Evolutionary conservation across 2,888 invertebrate species (phyloP).

Genomic region (Amiota communis): DNA sequence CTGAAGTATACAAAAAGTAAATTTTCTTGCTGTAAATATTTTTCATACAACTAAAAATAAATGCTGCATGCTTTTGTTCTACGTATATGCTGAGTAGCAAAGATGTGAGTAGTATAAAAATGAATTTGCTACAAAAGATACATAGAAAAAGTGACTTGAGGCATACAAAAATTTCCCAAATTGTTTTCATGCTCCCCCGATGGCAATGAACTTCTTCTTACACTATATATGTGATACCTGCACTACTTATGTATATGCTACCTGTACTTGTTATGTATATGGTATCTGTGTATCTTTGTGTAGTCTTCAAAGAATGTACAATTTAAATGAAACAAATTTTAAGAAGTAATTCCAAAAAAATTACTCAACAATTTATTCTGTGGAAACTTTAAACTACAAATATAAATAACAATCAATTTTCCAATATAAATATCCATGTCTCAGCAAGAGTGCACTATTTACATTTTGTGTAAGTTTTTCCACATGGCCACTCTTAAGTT

Average conservation of each 20-base stretch:
- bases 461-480: too few species aligned
- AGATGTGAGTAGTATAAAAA: constrained; percentile 8
- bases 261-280: neutral
- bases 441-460: too few species aligned
- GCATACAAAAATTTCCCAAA: constrained; percentile 25
- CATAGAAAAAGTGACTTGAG: neutral
- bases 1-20: too few species aligned
- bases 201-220: constrained; percentile 24
- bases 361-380: too few species aligned
- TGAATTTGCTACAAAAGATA: constrained; percentile 8
- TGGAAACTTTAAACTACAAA: too few species aligned
- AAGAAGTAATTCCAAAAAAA: too few species aligned
- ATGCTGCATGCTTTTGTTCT: constrained; percentile 19
- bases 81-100: constrained; percentile 10
- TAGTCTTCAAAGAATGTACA: neutral
- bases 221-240: too few species aligned
- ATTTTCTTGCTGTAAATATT: constrained; percentile 21
- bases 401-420: too few species aligned
- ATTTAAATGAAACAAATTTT: too few species aligned
- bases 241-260: neutral
- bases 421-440: too few species aligned
- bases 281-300: neutral
- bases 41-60: constrained; percentile 17
- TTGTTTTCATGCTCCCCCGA: constrained; percentile 24
- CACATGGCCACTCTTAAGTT: too few species aligned